Percentiles rank a stretch among this genome's conserved stretches.
Evolutionary conservation across 1,140 invertebrate genomes (phyloP).

Genomic region (Habropoda laboriosa): DNA sequence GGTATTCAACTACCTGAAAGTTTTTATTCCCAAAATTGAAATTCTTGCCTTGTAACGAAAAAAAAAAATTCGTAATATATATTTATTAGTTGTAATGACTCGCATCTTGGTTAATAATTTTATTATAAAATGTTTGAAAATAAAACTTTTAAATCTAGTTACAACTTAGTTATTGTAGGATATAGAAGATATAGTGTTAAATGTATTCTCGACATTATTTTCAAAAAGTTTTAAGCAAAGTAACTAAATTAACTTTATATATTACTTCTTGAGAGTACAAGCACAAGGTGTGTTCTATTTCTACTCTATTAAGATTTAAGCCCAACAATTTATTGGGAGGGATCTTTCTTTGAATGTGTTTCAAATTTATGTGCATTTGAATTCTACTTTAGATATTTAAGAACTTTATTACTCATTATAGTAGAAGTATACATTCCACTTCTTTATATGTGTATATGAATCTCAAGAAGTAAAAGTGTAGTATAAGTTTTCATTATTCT

Average conservation of each 20-base stretch:
- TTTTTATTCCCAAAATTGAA: slow-evolving; percentile 33
- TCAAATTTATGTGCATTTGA: neutral
- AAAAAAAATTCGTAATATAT: slow-evolving; percentile 45
- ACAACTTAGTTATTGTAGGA: slow-evolving; percentile 16
- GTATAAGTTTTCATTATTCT: slow-evolving; percentile 13
- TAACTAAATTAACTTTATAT: slow-evolving; percentile 14
- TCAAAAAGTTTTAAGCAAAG: slow-evolving; percentile 44
- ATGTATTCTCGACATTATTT: slow-evolving; percentile 22
- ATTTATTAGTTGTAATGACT: slow-evolving; percentile 34
- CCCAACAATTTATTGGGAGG: neutral
- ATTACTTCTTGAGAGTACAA: slow-evolving; percentile 51
- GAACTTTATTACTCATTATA: slow-evolving; percentile 38
- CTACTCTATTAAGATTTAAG: slow-evolving; percentile 39
- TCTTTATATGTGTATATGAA: slow-evolving; percentile 39
- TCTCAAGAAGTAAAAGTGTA: slow-evolving; percentile 51
- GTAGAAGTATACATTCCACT: slow-evolving; percentile 39
- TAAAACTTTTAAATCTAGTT: slow-evolving; percentile 35
- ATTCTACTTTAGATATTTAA: slow-evolving; percentile 38
- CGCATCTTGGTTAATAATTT: slow-evolving; percentile 39
- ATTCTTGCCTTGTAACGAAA: slow-evolving; percentile 27
- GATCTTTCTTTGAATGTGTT: slow-evolving; percentile 7
- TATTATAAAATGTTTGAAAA: slow-evolving; percentile 22
- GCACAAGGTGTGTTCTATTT: slow-evolving; percentile 49
- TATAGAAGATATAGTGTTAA: slow-evolving; percentile 8
- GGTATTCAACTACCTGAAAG: slow-evolving; percentile 54